These are phyloP conservation scores for Brachionus sp. DNA, from an alignment of 1,140 invertebrate genomes.

Conservation along the genomic window DNA sequence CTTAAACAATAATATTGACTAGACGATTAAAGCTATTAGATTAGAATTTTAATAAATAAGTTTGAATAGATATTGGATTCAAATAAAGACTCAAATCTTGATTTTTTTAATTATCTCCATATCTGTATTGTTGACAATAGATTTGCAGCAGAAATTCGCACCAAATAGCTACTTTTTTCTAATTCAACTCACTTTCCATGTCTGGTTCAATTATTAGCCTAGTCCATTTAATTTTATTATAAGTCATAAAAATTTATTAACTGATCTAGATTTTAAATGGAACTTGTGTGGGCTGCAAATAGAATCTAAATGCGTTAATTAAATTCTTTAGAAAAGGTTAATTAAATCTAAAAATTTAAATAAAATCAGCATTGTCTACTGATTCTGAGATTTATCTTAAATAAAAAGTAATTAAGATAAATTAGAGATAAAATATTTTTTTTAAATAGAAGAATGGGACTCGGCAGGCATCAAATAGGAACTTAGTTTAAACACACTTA, in stretches of 20 bases:
- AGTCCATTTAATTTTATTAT: slow-evolving; percentile 21
- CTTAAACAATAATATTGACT: slow-evolving; percentile 25
- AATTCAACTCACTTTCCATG: slow-evolving; percentile 7
- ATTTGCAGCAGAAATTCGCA: neutral
- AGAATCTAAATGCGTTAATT: slow-evolving; percentile 34
- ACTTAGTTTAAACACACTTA: neutral
- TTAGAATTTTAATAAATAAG: slow-evolving; percentile 36
- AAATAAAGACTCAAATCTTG: neutral
- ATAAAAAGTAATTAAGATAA: neutral
- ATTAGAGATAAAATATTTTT: neutral
- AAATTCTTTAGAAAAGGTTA: slow-evolving; percentile 39
- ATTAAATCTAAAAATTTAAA: slow-evolving; percentile 28
- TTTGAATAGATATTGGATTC: neutral
- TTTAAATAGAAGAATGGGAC: neutral
- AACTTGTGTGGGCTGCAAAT: slow-evolving; percentile 16
- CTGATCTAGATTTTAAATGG: slow-evolving; percentile 34
- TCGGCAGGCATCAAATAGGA: neutral
- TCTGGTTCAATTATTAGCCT: neutral
- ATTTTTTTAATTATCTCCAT: slow-evolving; percentile 30
- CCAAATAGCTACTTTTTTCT: neutral
- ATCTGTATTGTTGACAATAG: slow-evolving; percentile 4
- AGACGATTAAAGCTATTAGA: slow-evolving; percentile 24
- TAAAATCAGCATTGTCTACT: neutral
- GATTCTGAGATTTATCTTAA: neutral
- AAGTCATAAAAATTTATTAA: slow-evolving; percentile 33